Conservation (phyloP, 1,140 invertebrate genomes). For the Papilio helenus region DNA sequence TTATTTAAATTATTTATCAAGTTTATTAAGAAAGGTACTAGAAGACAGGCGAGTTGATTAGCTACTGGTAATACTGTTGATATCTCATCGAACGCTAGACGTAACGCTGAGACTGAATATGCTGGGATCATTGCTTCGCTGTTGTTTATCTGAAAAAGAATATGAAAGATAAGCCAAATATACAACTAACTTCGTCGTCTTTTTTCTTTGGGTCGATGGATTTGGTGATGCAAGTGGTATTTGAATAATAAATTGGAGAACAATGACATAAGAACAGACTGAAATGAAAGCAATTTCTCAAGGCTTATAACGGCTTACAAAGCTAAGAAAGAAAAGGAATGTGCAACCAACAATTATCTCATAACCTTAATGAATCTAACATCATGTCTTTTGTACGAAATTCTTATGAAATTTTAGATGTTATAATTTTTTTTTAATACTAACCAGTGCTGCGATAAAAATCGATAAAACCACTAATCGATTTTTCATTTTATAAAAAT, state of each 20-base stretch:
- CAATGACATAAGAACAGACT: no score
- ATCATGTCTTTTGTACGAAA: background rate
- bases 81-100: slow-evolving; percentile 73
- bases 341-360: no score
- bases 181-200: background rate
- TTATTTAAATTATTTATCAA: slow-evolving; percentile 75
- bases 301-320: no score
- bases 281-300: no score
- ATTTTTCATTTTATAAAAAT: background rate
- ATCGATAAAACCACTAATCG: slow-evolving; percentile 36
- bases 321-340: no score
- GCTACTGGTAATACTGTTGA: slow-evolving; percentile 67
- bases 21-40: slow-evolving; percentile 73
- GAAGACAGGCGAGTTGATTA: slow-evolving; percentile 67
- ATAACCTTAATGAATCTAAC: no score
- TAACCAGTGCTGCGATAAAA: slow-evolving; percentile 50
- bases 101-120: slow-evolving; percentile 68
- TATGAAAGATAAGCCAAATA: background rate
- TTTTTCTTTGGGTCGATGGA: no score
- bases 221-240: no score
- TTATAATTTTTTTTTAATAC: slow-evolving; percentile 41
- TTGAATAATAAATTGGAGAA: no score
- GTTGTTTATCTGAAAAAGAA: slow-evolving; percentile 59
- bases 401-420: background rate
- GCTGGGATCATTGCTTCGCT: slow-evolving; percentile 74